Base-by-base conservation (phyloP, 2,888 invertebrate genomes). In the Pheosia tremula region DNA sequence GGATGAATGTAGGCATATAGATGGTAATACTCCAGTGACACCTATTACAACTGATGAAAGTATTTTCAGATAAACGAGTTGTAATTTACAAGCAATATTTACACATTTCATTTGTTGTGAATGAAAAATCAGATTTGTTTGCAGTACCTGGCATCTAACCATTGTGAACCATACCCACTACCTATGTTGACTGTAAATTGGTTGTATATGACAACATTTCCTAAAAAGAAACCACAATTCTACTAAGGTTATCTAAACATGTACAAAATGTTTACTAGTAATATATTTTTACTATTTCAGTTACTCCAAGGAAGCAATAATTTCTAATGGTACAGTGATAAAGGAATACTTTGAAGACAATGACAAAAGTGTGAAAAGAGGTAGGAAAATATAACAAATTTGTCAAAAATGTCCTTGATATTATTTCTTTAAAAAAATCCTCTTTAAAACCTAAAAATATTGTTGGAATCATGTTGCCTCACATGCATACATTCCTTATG, bases 1-100 rank as follows among this genome's bases (percentile, higher is more conserved):
- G 61, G 9, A 75, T 71, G 76, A 80, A 76, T 66, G 79, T 76
- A 24, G 79, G 79, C 64, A 73, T 50, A 71, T 74, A 57, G 79
- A 72, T 49, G 80, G 77, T 24, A 68, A 69, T 41, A 64, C 45
- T 62, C 69, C 66, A 58, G 64, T 69, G 39, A 62, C 65, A 61
- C 64, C 69, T 43, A 63, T 71, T 58, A 66, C 65, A 39, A 63
- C 66, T 61, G 74, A 74, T 57, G 74, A 76, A 62, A 72, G 70
- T 64, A 64, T 65, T 53, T 39, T 71, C 52, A 72, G 73, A 62
- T 63, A 56, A 47, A 55, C 3, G 6, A 37, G 11, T 37, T 8
- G 8, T 24, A 24, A 24, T 4, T 50, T 50, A 13, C 24, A 24
- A 13, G 24, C 24, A 47, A 47, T 0, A n/a, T 47, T 47, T 47